A percentile compares a stretch with the other conserved stretches of the same genome.
Evolutionary conservation across 1,140 invertebrate species (phyloP).

Genomic region (Drosophila orena): DNA sequence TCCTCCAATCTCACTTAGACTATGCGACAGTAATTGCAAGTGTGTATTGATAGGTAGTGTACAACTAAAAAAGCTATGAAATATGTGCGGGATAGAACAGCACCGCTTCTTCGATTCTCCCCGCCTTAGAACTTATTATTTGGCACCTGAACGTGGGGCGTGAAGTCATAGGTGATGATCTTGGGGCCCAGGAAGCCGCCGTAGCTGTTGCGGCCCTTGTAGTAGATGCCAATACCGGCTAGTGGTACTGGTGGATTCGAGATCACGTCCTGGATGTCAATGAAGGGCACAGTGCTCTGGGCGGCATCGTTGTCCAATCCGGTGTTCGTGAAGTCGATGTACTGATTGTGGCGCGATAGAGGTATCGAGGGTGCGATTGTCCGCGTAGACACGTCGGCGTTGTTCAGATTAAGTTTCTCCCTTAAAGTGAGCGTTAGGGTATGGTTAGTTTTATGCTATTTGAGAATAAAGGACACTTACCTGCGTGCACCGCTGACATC

Average conservation of each 20-base stretch:
- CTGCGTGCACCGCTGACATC: slow-evolving; percentile 86
- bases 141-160: slow-evolving; percentile 86
- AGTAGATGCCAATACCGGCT: slow-evolving; percentile 91
- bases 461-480: slow-evolving; percentile 40
- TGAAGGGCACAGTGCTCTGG: slow-evolving; percentile 93
- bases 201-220: slow-evolving; percentile 89
- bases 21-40: slow-evolving; percentile 18
- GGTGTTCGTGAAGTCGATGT: slow-evolving; percentile 90
- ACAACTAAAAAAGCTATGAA: slow-evolving; percentile 69
- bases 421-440: slow-evolving; percentile 73
- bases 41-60: slow-evolving; percentile 36
- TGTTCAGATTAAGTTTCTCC: slow-evolving; percentile 86
- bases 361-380: slow-evolving; percentile 86
- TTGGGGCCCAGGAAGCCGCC: slow-evolving; percentile 93
- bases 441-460: slow-evolving; percentile 5
- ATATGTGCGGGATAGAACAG: slow-evolving; percentile 30
- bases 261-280: slow-evolving; percentile 91
- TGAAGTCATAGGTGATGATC: slow-evolving; percentile 91
- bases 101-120: background rate
- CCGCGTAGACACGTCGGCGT: slow-evolving; percentile 90
- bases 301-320: slow-evolving; percentile 92
- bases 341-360: slow-evolving; percentile 90
- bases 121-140: slow-evolving; percentile 50
- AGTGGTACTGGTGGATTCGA: slow-evolving; percentile 87
- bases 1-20: slow-evolving; percentile 7